Evolutionary conservation across 1,140 invertebrate species (phyloP).

Genomic region (Drosophila miranda): DNA sequence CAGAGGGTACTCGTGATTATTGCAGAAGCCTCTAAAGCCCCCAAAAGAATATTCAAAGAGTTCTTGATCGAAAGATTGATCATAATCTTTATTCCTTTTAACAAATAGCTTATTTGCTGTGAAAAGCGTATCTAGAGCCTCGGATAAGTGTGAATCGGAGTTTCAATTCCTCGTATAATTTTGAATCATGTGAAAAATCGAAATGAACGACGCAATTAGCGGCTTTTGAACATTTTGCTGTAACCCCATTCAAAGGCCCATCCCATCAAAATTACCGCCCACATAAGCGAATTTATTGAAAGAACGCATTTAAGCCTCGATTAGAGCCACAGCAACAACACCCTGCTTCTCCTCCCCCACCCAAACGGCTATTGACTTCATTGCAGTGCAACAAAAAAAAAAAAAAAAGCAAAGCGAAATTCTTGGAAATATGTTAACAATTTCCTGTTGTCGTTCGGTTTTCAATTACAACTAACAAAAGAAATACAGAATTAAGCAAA

Average conservation of each 20-base stretch:
- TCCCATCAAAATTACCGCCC: not conserved
- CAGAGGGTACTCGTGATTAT: no score
- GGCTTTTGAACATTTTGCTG: slow-evolving; percentile 7
- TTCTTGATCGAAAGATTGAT: no score
- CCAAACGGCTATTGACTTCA: slow-evolving; percentile 60
- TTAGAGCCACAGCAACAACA: slow-evolving; percentile 4
- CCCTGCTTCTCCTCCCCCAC: slow-evolving; percentile 1
- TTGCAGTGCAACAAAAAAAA: slow-evolving; percentile 19
- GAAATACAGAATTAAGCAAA: slow-evolving; percentile 21
- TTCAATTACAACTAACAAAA: slow-evolving; percentile 51
- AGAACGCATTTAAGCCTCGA: slow-evolving; percentile 43
- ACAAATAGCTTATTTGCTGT: no score
- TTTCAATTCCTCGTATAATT: no score
- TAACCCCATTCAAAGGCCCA: no score
- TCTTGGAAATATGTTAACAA: slow-evolving; percentile 70
- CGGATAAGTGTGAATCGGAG: no score
- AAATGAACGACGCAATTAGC: no score
- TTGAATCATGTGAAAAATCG: no score
- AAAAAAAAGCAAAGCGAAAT: slow-evolving; percentile 8
- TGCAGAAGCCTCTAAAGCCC: no score
- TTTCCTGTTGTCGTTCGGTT: slow-evolving; percentile 69
- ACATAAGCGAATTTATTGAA: slow-evolving; percentile 11
- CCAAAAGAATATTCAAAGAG: no score
- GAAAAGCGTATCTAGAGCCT: no score
- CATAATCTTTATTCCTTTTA: no score